Base-by-base conservation (phyloP, 2,888 invertebrate genomes). In the Drosophila anceps region DNA sequence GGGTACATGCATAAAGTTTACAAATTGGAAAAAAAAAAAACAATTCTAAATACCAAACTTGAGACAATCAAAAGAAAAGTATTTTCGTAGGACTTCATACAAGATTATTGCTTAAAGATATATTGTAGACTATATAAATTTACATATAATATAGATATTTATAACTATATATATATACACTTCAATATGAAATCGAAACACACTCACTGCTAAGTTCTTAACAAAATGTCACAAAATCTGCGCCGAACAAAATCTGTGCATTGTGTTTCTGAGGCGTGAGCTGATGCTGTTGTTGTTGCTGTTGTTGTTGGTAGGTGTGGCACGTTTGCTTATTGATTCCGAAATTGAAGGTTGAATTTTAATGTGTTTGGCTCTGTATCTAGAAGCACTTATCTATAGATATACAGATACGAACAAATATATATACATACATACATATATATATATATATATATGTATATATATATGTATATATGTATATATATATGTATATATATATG, bases 291-390 rank as follows among this genome's bases (percentile, higher is more conserved):
- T 44, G 37, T 46, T 64, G 18, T 31, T 67, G 33, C 51, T 66
- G 41, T 37, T 61, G 29, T 29, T 18, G 35, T 13, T 20, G 39
- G 55, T 41, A 67, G 81, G 65, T 71, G 81, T 53, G 82, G 31
- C 62, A 58, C 60, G 74, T 73, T 75, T 82, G 75, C 71, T 58
- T 82, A 84, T 86, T 83, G 86, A 84, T 79, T 84, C 71, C 59
- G 46, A 74, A 76, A 73, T 75, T 75, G 86, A 83, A 83, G 79
- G 77, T 69, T 79, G 75, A 73, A 73, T 86, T 75, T 73, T 70
- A 83, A 81, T 71, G 79, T 70, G 64, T 48, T 69, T 61, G 44
- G 57, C 62, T 31, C 37, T 55, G 46, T 60, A 43, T 72, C 48
- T 73, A 46, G 12, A 58, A 67, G 62, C 58, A 73, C 61, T 73